Base-by-base conservation (phyloP, 1,140 invertebrate genomes). In the Cotesia typhae region DNA sequence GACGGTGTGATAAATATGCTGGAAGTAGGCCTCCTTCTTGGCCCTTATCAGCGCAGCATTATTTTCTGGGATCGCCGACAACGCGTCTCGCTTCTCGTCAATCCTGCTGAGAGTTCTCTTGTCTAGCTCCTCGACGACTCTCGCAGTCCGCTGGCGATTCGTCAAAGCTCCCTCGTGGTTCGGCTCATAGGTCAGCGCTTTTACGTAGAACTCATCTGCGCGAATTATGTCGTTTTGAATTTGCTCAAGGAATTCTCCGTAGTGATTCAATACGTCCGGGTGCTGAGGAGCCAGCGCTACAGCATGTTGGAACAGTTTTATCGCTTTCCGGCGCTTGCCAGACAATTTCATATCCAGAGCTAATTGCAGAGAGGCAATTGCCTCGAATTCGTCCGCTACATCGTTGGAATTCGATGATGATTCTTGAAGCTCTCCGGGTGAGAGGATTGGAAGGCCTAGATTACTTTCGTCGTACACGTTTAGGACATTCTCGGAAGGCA, bases 1-100 rank as follows among this genome's bases (percentile, higher is more conserved):
- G 68, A 97, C 96, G 2, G 96, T 98, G 80, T 99, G 97, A 87
- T 98, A 98, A 71, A 99, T 96, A 84, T 99, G 96, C 80, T 96
- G 92, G 82, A 96, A 98, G 84, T 98, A 98, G 12, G 95, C 94
- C 85, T 98, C 96, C 81, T 95, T 95, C 81, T 98, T 99, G 1
- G 95, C 92, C 76, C 95, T 89, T 73, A 94, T 89, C 67, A 98
- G 87, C 9, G 94, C 93, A 3, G 91, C 88, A 84, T 93, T 92
- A 51, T 90, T 90, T 74, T 95, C 92, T 59, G 96, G 94, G 75
- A 97, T 93, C 14, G 91, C 90, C 20, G 93, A 90, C 14, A 98
- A 88, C 36, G 91, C 88, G 81, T 96, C 91, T 61, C 95, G 87
- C 86, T 98, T 98, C 52, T 92, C 89, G 80, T 98, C 96, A 75